A percentile compares a stretch with the other conserved stretches of the same genome.
phyloP scores from a whole-genome alignment of 2,888 invertebrate species.

The Catocala nupta region DNA sequence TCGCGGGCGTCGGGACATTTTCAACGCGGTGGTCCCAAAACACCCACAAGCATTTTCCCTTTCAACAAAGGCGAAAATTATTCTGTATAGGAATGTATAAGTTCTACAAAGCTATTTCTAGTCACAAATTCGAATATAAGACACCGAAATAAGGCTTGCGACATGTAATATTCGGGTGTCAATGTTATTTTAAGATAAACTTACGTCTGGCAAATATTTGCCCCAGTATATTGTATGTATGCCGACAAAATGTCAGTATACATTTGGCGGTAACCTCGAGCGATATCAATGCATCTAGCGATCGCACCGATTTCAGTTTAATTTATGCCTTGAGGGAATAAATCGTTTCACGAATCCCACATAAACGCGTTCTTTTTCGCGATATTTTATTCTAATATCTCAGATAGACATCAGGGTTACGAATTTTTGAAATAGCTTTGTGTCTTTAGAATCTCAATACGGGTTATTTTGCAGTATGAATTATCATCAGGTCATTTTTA shows the following conservation, averaged over 20 bases:
- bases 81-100: conserved; percentile 37
- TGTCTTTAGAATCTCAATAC: too few species aligned
- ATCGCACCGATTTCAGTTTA: conserved; percentile 9
- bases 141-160: conserved; percentile 13
- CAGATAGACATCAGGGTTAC: background rate
- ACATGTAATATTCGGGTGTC: conserved; percentile 19
- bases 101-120: conserved; percentile 35
- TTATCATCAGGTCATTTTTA: too few species aligned
- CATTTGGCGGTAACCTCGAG: background rate
- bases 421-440: too few species aligned
- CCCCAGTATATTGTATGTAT: background rate
- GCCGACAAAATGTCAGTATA: too few species aligned
- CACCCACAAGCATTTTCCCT: conserved; percentile 41
- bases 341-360: conserved; percentile 1
- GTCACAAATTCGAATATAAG: conserved; percentile 26
- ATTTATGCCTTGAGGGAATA: conserved; percentile 4
- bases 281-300: conserved; percentile 9
- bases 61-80: conserved; percentile 40
- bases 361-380: background rate
- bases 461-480: too few species aligned
- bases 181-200: conserved; percentile 18
- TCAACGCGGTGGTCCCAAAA: conserved; percentile 26
- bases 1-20: conserved; percentile 20
- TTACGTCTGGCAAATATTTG: conserved; percentile 14
- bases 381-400: conserved; percentile 2